Evolutionary conservation across 2,113 vertebrate genomes (phyloP), one percentile per base, ranked within the genome.

Genomic region (Peromyscus maniculatus): DNA sequence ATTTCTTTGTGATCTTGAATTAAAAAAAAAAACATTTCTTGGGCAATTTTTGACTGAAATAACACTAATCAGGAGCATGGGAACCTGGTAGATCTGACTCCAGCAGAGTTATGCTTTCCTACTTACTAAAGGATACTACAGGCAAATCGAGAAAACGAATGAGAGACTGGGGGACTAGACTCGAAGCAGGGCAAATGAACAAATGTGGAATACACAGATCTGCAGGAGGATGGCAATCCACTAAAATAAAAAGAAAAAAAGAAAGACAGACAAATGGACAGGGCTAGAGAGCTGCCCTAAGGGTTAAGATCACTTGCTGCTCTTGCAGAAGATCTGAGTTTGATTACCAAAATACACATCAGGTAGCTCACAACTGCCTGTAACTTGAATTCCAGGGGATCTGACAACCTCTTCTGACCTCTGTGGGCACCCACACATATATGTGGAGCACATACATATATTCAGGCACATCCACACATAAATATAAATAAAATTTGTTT

Each of bases 41-140:
- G 31, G 43, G 66, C 28, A 69, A 69, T 69, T 69, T 87, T 52
- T 89, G 74, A 90, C 6, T 77, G 22, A 95, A 97, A 64, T 67
- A 86, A 43, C 64, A 87, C 59, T 64, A 64, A 84, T 31, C 49
- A 82, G 26, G 28, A 87, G 39, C 9, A 3, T 59, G 55, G 93
- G 93, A 96, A 75, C 57, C 1, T 22, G 59, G 84, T 0, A 83
- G 46, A 12, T 31, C 64, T 67, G 43, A 87, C 62, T 5, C 62
- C 84, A 55, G 3, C 66, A 71, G 11, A 92, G 89, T 43, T 46
- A 66, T 13, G 59, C 28, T 83, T 67, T 92, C 59, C 55, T 91
- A 10, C 28, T 31, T 86, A 92, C 8, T 39, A 49, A 78, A 90
- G 59, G 46, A 33, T 64, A 87, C 43, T 31, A 57, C 1, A 80